Conservation (phyloP, 2,113 vertebrate genomes). For the Paramormyrops kingsleyae region DNA sequence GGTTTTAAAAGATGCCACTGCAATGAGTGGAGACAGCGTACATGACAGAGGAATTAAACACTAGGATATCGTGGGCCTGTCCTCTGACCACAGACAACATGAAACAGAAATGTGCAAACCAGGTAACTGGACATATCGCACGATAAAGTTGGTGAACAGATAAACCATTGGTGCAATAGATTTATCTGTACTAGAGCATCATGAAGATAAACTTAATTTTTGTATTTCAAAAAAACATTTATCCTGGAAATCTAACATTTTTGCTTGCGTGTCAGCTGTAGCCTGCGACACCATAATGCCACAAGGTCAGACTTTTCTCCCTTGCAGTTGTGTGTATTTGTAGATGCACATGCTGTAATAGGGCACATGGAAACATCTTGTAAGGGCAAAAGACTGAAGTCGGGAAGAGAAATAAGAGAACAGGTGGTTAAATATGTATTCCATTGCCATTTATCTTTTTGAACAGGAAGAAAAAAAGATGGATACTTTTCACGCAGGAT, state of each 20-base stretch:
- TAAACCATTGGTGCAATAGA: neutral
- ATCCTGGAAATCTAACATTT: neutral
- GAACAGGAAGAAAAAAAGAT: conserved; percentile 18
- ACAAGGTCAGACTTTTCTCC: neutral
- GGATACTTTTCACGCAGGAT: conserved; percentile 28
- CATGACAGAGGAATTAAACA: neutral
- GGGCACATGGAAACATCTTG: neutral
- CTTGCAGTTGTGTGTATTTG: neutral
- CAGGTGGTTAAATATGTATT: conserved; percentile 21
- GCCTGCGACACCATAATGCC: neutral
- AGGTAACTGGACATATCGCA: neutral
- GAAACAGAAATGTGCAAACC: neutral
- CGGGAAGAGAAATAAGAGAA: neutral
- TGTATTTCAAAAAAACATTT: conserved; percentile 18
- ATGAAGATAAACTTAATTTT: neutral
- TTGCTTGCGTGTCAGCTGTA: neutral
- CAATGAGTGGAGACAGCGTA: neutral
- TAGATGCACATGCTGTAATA: neutral
- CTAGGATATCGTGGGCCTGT: neutral
- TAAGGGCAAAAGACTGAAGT: neutral
- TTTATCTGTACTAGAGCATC: neutral
- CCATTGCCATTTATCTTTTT: neutral
- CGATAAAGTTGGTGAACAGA: neutral
- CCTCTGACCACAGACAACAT: neutral
- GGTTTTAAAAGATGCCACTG: neutral